phyloP scores from a whole-genome alignment of 2,888 invertebrate genomes.

The Allolobophora icterica region DNA sequence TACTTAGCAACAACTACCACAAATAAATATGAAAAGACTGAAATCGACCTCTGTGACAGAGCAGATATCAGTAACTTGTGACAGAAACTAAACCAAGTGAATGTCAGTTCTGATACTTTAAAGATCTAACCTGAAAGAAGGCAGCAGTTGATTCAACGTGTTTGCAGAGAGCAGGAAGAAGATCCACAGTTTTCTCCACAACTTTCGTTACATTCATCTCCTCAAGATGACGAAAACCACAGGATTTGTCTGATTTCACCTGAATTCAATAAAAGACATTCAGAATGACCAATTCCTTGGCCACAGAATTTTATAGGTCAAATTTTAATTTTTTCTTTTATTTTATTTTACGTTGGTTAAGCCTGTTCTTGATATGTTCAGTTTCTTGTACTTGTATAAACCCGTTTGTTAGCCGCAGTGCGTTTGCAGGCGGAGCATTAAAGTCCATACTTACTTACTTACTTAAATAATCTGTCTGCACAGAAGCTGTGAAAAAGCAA shows the following conservation, averaged over 20 bases:
- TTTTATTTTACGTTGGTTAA: too few relatives aligned
- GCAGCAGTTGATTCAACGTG: constrained; percentile 61
- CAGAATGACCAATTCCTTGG: too few relatives aligned
- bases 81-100: background rate
- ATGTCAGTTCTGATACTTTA: background rate
- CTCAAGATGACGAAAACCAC: constrained; percentile 67
- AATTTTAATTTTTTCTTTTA: too few relatives aligned
- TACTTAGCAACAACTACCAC: background rate
- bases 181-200: constrained; percentile 54
- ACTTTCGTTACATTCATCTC: constrained; percentile 57
- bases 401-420: too few relatives aligned
- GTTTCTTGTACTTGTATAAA: too few relatives aligned
- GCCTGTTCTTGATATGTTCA: too few relatives aligned
- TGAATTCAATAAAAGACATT: constrained; percentile 44
- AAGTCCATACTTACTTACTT: too few relatives aligned
- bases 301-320: too few relatives aligned
- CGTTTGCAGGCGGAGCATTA: too few relatives aligned
- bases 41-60: background rate
- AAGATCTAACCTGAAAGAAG: constrained; percentile 60
- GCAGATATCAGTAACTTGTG: background rate
- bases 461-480: too few relatives aligned
- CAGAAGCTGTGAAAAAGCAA: too few relatives aligned
- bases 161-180: constrained; percentile 64
- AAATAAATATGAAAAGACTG: background rate
- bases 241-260: constrained; percentile 54